phyloP scores from a whole-genome alignment of 2,797 vertebrate species.

The Argentina silus region DNA sequence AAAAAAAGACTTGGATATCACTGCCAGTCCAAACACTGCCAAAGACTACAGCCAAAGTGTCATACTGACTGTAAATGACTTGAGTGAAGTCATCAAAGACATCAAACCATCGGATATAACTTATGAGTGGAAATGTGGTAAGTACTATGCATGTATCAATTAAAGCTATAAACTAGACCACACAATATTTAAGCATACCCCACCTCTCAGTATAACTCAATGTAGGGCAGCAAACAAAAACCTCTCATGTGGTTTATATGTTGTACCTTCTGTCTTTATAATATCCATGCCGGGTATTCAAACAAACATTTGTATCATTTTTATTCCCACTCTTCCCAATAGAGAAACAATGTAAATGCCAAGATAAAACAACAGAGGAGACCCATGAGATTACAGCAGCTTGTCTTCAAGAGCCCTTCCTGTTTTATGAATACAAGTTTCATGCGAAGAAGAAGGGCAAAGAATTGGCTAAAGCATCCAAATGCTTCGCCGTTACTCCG shows the following conservation, averaged over 20 bases:
- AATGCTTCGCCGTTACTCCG: constrained; percentile 77
- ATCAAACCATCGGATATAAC: neutral
- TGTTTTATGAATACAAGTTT: constrained; percentile 72
- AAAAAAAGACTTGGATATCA: constrained; percentile 31
- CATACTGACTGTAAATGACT: constrained; percentile 30
- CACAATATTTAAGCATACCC: too few relatives aligned
- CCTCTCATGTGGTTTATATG: neutral
- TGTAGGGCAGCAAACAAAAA: neutral
- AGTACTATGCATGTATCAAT: constrained; percentile 41
- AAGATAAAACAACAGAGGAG: constrained; percentile 43
- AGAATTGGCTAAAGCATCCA: constrained; percentile 55
- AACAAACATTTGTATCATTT: too few relatives aligned
- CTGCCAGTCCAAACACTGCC: constrained; percentile 25
- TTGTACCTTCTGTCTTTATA: neutral
- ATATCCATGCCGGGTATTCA: neutral
- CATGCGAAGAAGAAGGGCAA: constrained; percentile 22
- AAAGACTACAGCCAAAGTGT: constrained; percentile 9
- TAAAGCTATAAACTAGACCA: neutral
- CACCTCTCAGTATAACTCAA: neutral
- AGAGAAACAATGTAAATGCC: constrained; percentile 49
- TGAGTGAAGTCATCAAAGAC: neutral
- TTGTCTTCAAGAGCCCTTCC: constrained; percentile 75
- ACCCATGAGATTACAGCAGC: constrained; percentile 58
- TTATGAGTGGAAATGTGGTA: constrained; percentile 68
- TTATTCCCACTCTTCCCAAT: constrained; percentile 5